These are phyloP conservation scores for Aegotheles bennettii DNA, from an alignment of 2,113 vertebrate genomes.

Conservation along the genomic window DNA sequence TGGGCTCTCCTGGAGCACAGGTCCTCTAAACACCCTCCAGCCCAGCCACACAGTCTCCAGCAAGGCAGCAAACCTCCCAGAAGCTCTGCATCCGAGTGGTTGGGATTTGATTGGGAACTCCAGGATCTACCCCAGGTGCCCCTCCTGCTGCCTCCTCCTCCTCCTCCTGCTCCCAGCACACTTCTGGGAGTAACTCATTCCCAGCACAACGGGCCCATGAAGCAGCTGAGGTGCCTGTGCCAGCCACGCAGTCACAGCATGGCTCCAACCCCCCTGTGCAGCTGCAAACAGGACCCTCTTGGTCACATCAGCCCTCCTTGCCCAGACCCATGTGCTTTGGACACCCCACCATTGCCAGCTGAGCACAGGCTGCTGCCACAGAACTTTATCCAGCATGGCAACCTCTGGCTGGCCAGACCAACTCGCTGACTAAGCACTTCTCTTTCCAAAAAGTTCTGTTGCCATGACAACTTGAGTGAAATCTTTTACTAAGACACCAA, in stretches of 20 bases:
- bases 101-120: not conserved
- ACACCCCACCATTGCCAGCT: rapidly evolving
- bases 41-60: not conserved
- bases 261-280: not conserved
- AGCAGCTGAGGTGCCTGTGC: not conserved
- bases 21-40: not conserved
- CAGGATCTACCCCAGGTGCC: not conserved
- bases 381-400: not conserved
- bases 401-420: not conserved
- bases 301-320: not conserved
- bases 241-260: not conserved
- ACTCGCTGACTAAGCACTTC: not conserved
- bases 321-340: rapidly evolving
- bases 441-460: constrained; percentile 12
- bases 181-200: rapidly evolving
- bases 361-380: not conserved
- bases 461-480: not conserved
- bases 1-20: not conserved
- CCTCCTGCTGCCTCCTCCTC: not conserved
- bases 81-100: rapidly evolving
- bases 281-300: not conserved
- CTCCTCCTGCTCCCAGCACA: too few species aligned
- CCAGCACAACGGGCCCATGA: rapidly evolving
- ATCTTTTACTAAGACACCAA: not conserved
- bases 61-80: not conserved